Evolutionary conservation across 2,888 invertebrate genomes (phyloP).

Genomic region (Protonemura montana): DNA sequence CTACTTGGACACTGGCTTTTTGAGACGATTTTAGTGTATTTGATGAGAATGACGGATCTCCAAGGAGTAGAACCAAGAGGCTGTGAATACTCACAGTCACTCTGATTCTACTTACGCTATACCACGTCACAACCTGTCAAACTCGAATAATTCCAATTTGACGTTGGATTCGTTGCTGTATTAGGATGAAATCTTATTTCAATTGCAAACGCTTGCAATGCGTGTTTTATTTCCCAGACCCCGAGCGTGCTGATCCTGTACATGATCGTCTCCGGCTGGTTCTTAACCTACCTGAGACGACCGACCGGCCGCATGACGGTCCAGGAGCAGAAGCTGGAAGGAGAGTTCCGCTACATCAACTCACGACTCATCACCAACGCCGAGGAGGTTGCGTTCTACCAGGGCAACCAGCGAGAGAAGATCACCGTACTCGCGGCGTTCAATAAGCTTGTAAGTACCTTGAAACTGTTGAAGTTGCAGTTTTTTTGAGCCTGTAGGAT

Average conservation of each 20-base stretch:
- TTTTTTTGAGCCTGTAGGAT: not conserved
- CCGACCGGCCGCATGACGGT: conserved; percentile 92
- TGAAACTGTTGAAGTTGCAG: conserved; percentile 26
- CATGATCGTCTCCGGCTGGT: conserved; percentile 82
- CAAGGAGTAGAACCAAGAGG: too few species aligned
- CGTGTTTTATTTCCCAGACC: too few species aligned
- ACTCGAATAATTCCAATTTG: too few species aligned
- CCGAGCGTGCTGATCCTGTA: conserved; percentile 90
- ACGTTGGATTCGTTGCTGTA: too few species aligned
- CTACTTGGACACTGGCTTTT: too few species aligned
- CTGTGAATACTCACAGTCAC: too few species aligned
- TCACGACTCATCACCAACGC: conserved; percentile 96
- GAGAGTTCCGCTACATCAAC: conserved; percentile 97
- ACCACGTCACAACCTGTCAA: too few species aligned
- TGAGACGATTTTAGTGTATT: too few species aligned
- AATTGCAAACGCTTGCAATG: too few species aligned
- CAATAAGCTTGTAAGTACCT: conserved; percentile 71
- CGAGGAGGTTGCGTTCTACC: conserved; percentile 79
- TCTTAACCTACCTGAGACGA: conserved; percentile 85
- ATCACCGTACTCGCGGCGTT: conserved; percentile 87
- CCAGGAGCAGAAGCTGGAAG: conserved; percentile 95
- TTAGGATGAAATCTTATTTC: too few species aligned
- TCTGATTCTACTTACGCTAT: too few species aligned
- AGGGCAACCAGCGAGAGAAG: conserved; percentile 78
- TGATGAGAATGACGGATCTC: too few species aligned